These are phyloP conservation scores for Pteromalus puparum DNA, from an alignment of 1,140 invertebrate species.

Conservation along the genomic window DNA sequence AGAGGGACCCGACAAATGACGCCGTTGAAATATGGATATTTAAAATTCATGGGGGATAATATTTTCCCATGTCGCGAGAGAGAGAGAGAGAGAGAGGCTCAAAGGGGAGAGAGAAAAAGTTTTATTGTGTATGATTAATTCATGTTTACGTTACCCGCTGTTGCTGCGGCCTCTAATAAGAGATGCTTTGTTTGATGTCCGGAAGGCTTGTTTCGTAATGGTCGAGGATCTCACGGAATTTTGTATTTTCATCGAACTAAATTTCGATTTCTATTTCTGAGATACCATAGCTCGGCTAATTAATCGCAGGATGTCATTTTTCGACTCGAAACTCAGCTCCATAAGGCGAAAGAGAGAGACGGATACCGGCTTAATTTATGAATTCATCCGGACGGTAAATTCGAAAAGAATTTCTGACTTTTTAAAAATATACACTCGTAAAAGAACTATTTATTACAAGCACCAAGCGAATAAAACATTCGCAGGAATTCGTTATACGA, in stretches of 20 bases:
- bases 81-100: not conserved
- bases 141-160: slow-evolving; percentile 7
- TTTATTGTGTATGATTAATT: slow-evolving; percentile 41
- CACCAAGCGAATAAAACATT: not conserved
- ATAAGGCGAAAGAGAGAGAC: too few species aligned
- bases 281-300: not conserved
- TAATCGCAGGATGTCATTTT: not conserved
- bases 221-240: not conserved
- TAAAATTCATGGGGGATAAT: slow-evolving; percentile 32
- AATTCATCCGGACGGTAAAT: not conserved
- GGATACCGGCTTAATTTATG: not conserved
- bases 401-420: not conserved
- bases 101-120: not conserved
- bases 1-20: slow-evolving; percentile 27
- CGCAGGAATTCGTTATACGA: not conserved
- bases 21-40: slow-evolving; percentile 36
- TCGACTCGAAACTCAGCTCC: too few species aligned
- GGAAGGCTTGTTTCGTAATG: not conserved
- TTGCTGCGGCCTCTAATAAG: not conserved
- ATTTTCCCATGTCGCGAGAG: slow-evolving; percentile 19
- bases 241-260: too few species aligned
- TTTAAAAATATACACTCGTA: not conserved
- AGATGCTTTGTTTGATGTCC: not conserved
- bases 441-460: not conserved
- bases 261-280: too few species aligned